A percentile compares a stretch with the other conserved stretches of the same genome.
Evolutionary conservation across 2,888 invertebrate genomes (phyloP).

Genomic region (Cryptosula pallasiana): DNA sequence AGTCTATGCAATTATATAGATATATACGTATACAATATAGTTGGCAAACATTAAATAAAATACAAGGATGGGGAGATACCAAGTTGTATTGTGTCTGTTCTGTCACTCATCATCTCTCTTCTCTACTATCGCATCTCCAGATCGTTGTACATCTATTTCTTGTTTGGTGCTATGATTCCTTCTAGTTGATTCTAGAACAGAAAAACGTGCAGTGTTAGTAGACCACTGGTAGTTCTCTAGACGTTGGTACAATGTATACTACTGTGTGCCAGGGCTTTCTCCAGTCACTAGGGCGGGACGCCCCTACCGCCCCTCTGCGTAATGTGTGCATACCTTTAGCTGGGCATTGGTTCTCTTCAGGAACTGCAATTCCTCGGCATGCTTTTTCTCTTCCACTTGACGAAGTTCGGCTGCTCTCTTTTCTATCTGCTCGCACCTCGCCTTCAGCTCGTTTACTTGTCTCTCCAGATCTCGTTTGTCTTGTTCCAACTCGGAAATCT

Average conservation of each 20-base stretch:
- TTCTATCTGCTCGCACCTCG: slow-evolving; percentile 54
- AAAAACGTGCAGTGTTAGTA: too few relatives aligned
- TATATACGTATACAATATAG: background rate
- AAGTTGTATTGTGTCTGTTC: background rate
- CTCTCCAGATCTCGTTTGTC: slow-evolving; percentile 77
- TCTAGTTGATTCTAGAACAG: slow-evolving; percentile 76
- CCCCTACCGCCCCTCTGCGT: too few relatives aligned
- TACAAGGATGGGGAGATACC: background rate
- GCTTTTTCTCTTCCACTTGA: slow-evolving; percentile 84
- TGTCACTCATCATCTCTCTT: too few relatives aligned
- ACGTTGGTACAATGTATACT: too few relatives aligned
- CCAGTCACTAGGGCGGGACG: too few relatives aligned
- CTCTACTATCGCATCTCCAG: too few relatives aligned
- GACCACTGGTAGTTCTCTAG: too few relatives aligned
- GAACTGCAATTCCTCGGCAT: slow-evolving; percentile 84
- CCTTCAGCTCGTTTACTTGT: slow-evolving; percentile 57
- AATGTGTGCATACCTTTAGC: slow-evolving; percentile 81
- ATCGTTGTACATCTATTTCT: slow-evolving; percentile 60
- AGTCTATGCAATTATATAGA: background rate
- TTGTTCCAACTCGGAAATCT: slow-evolving; percentile 60
- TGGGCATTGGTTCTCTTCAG: slow-evolving; percentile 90
- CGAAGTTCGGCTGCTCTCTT: slow-evolving; percentile 64
- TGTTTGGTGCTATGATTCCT: slow-evolving; percentile 89
- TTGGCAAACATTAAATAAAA: slow-evolving; percentile 5
- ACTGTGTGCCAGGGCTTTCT: too few relatives aligned